Percentiles rank a stretch among this genome's conserved stretches.
phyloP scores from a whole-genome alignment of 2,888 invertebrate species.

The Lumbricus terrestris region DNA sequence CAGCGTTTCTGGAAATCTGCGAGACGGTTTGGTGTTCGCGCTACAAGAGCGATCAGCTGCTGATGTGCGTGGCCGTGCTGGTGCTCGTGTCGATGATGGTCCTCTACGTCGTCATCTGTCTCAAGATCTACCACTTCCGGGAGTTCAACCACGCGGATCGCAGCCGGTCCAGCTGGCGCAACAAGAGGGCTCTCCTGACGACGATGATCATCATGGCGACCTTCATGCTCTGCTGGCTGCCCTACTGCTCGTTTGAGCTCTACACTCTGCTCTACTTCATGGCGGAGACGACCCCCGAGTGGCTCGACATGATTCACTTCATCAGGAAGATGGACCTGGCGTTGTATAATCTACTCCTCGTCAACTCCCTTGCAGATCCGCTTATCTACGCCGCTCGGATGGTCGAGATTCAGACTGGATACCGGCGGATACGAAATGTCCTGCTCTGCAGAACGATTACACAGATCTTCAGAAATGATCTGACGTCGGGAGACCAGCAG shows the following conservation, averaged over 20 bases:
- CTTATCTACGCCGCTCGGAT: conserved; percentile 36
- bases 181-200: conserved; percentile 47
- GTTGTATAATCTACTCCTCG: conserved; percentile 30
- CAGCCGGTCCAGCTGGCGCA: conserved; percentile 33
- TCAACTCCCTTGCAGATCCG: conserved; percentile 35
- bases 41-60: conserved; percentile 28
- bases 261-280: conserved; percentile 42
- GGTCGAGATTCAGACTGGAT: conserved; percentile 33
- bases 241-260: conserved; percentile 34
- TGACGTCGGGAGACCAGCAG: neutral
- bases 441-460: neutral
- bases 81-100: conserved; percentile 26
- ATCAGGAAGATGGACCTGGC: conserved; percentile 14
- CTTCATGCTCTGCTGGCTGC: conserved; percentile 49
- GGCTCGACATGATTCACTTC: conserved; percentile 32
- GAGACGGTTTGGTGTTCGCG: conserved; percentile 22
- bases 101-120: conserved; percentile 32
- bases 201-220: conserved; percentile 48
- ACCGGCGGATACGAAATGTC: conserved; percentile 10
- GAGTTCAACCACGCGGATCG: conserved; percentile 5
- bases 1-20: conserved; percentile 12
- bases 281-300: conserved; percentile 30
- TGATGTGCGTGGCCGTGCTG: conserved; percentile 31
- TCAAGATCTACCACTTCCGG: conserved; percentile 30
- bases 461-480: neutral